Evolutionary conservation across 2,113 vertebrate species (phyloP).

Genomic region (Uria lomvia): DNA sequence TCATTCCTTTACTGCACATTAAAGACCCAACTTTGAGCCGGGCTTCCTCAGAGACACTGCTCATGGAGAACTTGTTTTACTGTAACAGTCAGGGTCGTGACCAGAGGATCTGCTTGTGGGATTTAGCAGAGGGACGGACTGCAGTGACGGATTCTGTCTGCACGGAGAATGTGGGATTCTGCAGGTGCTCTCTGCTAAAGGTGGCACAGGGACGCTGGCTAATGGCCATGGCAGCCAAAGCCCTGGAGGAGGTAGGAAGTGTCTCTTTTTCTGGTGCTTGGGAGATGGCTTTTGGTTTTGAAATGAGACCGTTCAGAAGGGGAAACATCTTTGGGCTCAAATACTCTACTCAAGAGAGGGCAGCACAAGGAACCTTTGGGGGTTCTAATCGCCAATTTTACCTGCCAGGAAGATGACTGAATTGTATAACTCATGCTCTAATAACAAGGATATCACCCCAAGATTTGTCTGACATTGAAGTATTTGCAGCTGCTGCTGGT

Average conservation of each 20-base stretch:
- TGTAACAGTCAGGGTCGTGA: slow-evolving; percentile 88
- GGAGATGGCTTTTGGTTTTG: not conserved
- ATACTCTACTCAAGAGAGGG: not conserved
- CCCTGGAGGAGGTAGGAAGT: slow-evolving; percentile 83
- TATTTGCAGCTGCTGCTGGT: slow-evolving; percentile 6
- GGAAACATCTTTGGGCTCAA: not conserved
- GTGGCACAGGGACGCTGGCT: slow-evolving; percentile 64
- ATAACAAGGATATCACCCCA: not conserved
- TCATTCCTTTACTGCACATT: not conserved
- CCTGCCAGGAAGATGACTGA: not conserved
- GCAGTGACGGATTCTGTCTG: slow-evolving; percentile 73
- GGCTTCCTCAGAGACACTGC: not conserved
- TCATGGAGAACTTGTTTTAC: not conserved
- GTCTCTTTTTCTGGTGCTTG: not conserved
- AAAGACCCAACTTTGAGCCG: not conserved
- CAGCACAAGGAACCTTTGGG: not conserved
- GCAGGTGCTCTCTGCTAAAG: slow-evolving; percentile 79
- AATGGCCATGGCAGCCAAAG: slow-evolving; percentile 81
- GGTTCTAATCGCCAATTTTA: not conserved
- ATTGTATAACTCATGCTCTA: not conserved
- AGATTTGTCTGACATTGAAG: not conserved
- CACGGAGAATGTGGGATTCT: slow-evolving; percentile 87
- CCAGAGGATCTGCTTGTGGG: slow-evolving; percentile 86
- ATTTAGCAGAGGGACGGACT: slow-evolving; percentile 83
- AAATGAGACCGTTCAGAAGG: not conserved